Percentiles rank a stretch among this genome's conserved stretches.
These are phyloP conservation scores for Platichthys stellatus DNA, from an alignment of 2,113 vertebrate genomes.

Conservation along the genomic window DNA sequence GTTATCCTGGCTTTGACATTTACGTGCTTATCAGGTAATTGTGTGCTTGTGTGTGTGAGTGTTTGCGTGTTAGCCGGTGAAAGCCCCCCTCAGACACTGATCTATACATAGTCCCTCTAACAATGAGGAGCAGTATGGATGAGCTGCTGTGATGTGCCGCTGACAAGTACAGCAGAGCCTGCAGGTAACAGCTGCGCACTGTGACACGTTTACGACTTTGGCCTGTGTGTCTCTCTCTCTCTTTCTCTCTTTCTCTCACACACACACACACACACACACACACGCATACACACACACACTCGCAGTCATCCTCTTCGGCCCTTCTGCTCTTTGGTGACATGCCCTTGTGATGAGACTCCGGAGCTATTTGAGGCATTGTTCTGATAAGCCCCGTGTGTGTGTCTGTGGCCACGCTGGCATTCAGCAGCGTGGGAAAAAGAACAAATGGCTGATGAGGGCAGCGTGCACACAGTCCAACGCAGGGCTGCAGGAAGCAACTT, in stretches of 20 bases:
- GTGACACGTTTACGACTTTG: constrained; percentile 55
- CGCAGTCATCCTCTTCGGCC: constrained; percentile 38
- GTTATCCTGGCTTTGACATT: background rate
- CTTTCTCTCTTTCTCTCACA: constrained; percentile 12
- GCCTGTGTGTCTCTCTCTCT: constrained; percentile 15
- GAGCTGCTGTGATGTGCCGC: constrained; percentile 50
- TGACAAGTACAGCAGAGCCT: constrained; percentile 69
- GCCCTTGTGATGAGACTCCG: constrained; percentile 72
- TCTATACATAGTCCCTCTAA: constrained; percentile 67
- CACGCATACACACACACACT: constrained; percentile 19
- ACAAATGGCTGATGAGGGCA: constrained; percentile 77
- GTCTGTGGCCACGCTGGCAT: constrained; percentile 64
- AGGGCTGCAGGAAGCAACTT: constrained; percentile 21
- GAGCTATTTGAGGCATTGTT: constrained; percentile 84
- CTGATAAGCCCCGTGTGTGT: constrained; percentile 78
- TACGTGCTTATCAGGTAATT: background rate
- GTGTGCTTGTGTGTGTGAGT: background rate
- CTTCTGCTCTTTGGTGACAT: constrained; percentile 67
- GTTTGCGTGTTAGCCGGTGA: constrained; percentile 7
- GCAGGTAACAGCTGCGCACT: constrained; percentile 78
- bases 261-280: constrained; percentile 5
- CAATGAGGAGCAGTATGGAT: constrained; percentile 59
- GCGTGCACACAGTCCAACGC: constrained; percentile 39
- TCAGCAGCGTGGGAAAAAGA: constrained; percentile 84
- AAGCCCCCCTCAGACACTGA: constrained; percentile 1